phyloP scores from a whole-genome alignment of 30 jellyfish, hydroid and myxozoan genomes.

The Turritopsis dohrnii region DNA sequence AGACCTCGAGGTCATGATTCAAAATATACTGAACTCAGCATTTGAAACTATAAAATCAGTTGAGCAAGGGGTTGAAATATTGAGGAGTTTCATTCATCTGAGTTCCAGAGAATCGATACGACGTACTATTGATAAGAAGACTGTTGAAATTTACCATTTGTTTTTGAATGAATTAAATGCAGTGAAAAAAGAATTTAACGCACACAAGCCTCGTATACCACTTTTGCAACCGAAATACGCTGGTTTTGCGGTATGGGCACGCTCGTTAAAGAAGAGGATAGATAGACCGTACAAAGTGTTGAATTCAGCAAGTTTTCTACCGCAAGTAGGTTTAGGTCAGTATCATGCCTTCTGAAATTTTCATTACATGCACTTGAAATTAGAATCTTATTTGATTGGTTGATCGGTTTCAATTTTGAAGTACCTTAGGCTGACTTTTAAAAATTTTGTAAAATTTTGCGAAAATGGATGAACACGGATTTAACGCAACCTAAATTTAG shows the following conservation, averaged over 20 bases:
- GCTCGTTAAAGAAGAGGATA: slow-evolving; percentile 73
- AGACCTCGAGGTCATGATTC: slow-evolving; percentile 96
- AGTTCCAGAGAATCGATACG: slow-evolving; percentile 84
- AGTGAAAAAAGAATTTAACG: slow-evolving; percentile 88
- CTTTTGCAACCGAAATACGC: slow-evolving; percentile 86
- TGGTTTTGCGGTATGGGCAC: slow-evolving; percentile 98
- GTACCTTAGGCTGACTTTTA: too few relatives aligned
- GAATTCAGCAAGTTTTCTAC: slow-evolving; percentile 56
- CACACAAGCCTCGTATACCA: slow-evolving; percentile 73
- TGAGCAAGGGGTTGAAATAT: slow-evolving; percentile 83
- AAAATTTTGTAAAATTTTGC: background rate
- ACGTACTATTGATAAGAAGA: slow-evolving; percentile 78
- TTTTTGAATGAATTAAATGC: slow-evolving; percentile 77
- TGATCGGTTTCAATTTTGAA: background rate
- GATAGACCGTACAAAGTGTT: slow-evolving; percentile 61
- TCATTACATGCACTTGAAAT: background rate
- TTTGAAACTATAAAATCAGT: slow-evolving; percentile 90
- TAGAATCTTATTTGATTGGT: too few relatives aligned
- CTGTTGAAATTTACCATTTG: slow-evolving; percentile 74
- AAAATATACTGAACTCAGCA: slow-evolving; percentile 75
- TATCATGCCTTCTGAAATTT: background rate
- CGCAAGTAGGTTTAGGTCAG: slow-evolving; percentile 74
- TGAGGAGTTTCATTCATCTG: slow-evolving; percentile 76
- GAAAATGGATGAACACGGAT: too few relatives aligned
- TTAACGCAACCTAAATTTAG: too few relatives aligned